Base-by-base conservation (phyloP, 2,113 vertebrate species). In the Carassius carassius region DNA sequence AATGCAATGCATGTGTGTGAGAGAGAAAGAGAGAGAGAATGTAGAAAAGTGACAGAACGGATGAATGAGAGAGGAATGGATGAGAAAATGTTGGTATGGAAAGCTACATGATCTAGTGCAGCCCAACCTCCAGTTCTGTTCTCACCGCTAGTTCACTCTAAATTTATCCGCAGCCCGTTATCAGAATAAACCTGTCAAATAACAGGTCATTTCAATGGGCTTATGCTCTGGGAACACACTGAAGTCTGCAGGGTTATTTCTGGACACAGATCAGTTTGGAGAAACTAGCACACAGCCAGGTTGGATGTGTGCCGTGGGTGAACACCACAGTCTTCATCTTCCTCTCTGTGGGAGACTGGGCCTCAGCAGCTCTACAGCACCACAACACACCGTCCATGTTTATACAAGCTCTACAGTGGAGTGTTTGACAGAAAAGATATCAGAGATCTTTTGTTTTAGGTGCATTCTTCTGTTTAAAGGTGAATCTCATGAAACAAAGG, bases 211-310 rank as follows among this genome's bases (percentile, higher is more conserved):
- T 80, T 60, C 14, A 17, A 72, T 67, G 76, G 63, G 74, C 81
- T 23, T n/a, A 32, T 80, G 70, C 58, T 69, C 65, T 86, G 47
- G 67, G n/a, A n/a, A n/a, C n/a, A n/a, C n/a, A n/a, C n/a, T n/a
- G n/a, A n/a, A n/a, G n/a, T n/a, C n/a, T n/a, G n/a, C n/a, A n/a
- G n/a, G 54, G 65, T 9, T 86, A 86, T 86, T 83, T 86, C 73
- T 63, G 82, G 86, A 56, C 8, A 7, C 8, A 32, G 63, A 80
- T 63, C 25, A 78, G 77, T 77, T 84, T 13, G 32, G 32, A 80
- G 60, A 84, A 84, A 81, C 75, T 84, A 81, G 86, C 41, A 70
- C 82, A 84, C 75, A 65, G 35, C 23, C 78, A 67, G 35, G 41
- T 5, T 35, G 51, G 78, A 85, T 84, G 78, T 84, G 83, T 25